Base-by-base conservation (phyloP, 2,113 vertebrate genomes). In the Hemicordylus capensis region DNA sequence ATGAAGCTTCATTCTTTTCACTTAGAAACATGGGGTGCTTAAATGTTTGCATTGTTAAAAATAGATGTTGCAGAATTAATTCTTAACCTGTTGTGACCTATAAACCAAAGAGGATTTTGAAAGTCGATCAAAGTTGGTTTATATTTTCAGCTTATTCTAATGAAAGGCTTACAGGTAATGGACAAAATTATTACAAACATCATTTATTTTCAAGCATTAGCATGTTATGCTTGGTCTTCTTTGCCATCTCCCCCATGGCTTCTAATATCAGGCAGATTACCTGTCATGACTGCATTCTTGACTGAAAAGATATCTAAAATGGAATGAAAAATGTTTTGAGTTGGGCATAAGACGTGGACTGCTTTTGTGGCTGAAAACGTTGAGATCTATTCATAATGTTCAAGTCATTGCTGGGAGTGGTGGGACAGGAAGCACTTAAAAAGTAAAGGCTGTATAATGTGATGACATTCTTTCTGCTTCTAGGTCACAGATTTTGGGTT, bases 401-500 rank as follows among this genome's bases (percentile, higher is more conserved):
- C 26, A 24, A 24, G 42, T 56, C 24, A 31, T 76, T 66, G 58
- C n/a, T 28, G 31, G 31, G 31, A 64, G n/a, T n/a, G n/a, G n/a
- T n/a, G n/a, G n/a, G n/a, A n/a, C n/a, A n/a, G n/a, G 12, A 64
- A 19, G 66, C n/a, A 67, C 34, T 19, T 67, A 4, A 70, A 0
- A 64, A 19, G 4, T 48, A 63, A 54, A 75, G 44, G 14, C 12
- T 63, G 22, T 20, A 5, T 48, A 51, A 76, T 59, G 19, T 70
- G 39, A 3, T 61, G 9, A 31, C 17, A 37, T 84, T 79, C 86
- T 56, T 90, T 83, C 39, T 92, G 84, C 76, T 87, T 78, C 17
- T 90, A 99, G 99, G 99, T 99, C 92, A 99, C 99, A 95, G 99
- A 99, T 94, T 99, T 99, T 66, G 99, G 99, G 69, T 99, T 99